A percentile compares a stretch with the other conserved stretches of the same genome.
These are phyloP conservation scores for Chloroclysta siterata DNA, from an alignment of 2,888 invertebrate genomes.

Conservation along the genomic window DNA sequence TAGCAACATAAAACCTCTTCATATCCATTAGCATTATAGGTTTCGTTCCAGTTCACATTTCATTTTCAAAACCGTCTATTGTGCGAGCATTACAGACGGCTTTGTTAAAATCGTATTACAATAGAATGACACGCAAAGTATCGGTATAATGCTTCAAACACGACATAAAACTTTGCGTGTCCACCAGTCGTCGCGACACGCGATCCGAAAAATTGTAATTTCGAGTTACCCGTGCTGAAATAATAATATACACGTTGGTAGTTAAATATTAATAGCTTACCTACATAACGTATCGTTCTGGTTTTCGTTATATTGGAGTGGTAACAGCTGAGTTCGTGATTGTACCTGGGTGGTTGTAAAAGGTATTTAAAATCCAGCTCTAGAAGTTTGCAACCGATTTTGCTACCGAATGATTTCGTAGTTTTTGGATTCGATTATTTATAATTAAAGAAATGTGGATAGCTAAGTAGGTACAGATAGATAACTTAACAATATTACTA, in stretches of 20 bases:
- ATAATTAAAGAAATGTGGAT: no score
- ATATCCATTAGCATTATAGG: conserved; percentile 47
- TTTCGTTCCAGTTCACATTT: conserved; percentile 70
- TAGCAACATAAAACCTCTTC: conserved; percentile 40
- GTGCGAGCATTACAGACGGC: conserved; percentile 70
- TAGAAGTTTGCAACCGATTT: not conserved
- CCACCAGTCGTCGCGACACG: conserved; percentile 60
- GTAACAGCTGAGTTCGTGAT: conserved; percentile 19
- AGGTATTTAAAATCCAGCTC: conserved; percentile 1
- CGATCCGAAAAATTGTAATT: conserved; percentile 61
- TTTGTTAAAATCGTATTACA: conserved; percentile 78
- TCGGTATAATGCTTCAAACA: conserved; percentile 69
- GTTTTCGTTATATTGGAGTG: conserved; percentile 37
- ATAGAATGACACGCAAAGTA: conserved; percentile 76
- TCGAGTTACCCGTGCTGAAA: conserved; percentile 55
- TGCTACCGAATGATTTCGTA: not conserved
- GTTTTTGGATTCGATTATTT: not conserved
- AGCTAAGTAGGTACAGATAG: no score
- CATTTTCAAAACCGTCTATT: conserved; percentile 66
- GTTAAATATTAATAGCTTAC: conserved; percentile 56
- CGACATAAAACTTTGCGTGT: conserved; percentile 56
- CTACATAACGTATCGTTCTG: conserved; percentile 51
- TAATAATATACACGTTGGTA: conserved; percentile 47
- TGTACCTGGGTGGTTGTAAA: conserved; percentile 4
- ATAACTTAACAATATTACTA: no score